Evolutionary conservation across 2,888 invertebrate species (phyloP), one percentile per base, ranked within the genome.

Genomic region (Heliconius cydno): DNA sequence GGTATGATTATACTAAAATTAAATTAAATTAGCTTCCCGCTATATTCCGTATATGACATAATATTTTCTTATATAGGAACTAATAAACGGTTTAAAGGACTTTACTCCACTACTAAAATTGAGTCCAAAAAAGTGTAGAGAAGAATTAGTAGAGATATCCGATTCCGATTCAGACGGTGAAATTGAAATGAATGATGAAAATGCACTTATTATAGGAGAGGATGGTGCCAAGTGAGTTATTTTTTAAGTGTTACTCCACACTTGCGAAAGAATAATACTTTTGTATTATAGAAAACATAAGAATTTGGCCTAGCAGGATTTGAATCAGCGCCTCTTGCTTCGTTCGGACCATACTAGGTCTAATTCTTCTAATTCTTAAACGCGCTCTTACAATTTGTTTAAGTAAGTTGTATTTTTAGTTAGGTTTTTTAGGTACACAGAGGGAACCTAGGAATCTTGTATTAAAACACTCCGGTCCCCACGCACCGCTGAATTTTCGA

Each of bases 141-240:
- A 90, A 5, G 92, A 94, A 12, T 83, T 92, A 38, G 94, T 95
- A 13, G 94, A 94, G 86, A 93, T 95, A 76, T 92, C 93, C 0
- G 95, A 96, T 85, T 96, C 96, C 0, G 94, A 92, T 5, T 90
- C 92, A 0, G 95, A 95, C 1, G 90, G 88, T 0, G 94, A 91
- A 2, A 83, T 85, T 0, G 85, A 85, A 4, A 79, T 77, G 0
- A 86, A 65, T 6, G 41, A 84, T 0, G 72, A 34, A 22, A 86
- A 84, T 0, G 80, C 84, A 0, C 88, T 89, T 28, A 67, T 73
- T 0, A 85, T 93, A 0, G 92, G 93, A 0, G 86, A 86, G 25
- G 79, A 80, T 0, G 89, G 85, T 0, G 92, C 91, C 1, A 86
- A 85, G 93, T 93, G 72, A 88, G 92, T 88, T 9, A 63, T n/a